Percentiles rank a stretch among this genome's conserved stretches.
phyloP scores from a whole-genome alignment of 2,797 vertebrate genomes.

The Aerospiza tachiro region DNA sequence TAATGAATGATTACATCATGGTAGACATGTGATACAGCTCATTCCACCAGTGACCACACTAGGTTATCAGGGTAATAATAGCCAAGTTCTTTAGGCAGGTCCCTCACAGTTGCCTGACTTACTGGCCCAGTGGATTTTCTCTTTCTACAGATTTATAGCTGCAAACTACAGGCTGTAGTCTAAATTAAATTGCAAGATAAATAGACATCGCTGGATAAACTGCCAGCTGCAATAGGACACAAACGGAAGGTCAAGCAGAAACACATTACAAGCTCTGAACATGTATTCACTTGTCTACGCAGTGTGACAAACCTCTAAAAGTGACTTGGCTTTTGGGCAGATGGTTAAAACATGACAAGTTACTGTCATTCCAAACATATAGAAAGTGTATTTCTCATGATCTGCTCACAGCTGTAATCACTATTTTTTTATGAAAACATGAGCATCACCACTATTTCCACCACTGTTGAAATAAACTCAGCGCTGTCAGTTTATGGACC shows the following conservation, averaged over 20 bases:
- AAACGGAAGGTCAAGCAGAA: not conserved
- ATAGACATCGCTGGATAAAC: not conserved
- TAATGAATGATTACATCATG: not conserved
- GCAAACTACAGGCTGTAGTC: not conserved
- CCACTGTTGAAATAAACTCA: not conserved
- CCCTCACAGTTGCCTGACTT: not conserved
- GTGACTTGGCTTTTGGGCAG: not conserved
- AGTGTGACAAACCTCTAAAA: not conserved
- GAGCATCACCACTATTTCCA: not conserved
- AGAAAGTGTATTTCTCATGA: not conserved
- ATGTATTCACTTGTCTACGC: accelerated
- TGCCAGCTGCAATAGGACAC: not conserved
- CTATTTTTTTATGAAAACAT: not conserved
- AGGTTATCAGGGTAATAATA: not conserved
- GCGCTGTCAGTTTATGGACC: not conserved
- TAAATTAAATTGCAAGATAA: not conserved
- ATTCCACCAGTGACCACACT: not conserved
- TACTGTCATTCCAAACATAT: not conserved
- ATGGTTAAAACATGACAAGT: not conserved
- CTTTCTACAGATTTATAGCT: not conserved
- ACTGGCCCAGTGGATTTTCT: not conserved
- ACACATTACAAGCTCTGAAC: not conserved
- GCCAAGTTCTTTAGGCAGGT: not conserved
- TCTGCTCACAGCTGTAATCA: not conserved
- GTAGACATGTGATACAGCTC: not conserved